Conservation (phyloP, 2,888 invertebrate genomes). For the Hedychridium roseum region DNA sequence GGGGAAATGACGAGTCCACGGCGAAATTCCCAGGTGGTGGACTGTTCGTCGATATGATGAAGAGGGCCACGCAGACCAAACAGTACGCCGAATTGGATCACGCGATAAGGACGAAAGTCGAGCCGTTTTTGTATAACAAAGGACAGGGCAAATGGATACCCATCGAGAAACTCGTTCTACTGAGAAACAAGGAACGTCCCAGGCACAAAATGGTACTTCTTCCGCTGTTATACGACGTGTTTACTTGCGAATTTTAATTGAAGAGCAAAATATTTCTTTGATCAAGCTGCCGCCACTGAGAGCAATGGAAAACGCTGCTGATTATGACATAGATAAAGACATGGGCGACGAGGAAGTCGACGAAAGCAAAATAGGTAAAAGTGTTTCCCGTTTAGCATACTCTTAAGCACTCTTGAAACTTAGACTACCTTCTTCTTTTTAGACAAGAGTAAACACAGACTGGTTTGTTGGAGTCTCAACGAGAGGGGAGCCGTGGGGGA, state of each 20-base stretch:
- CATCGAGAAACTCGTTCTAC: conserved; percentile 85
- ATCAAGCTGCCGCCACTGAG: conserved; percentile 80
- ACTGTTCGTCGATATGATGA: conserved; percentile 92
- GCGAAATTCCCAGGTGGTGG: conserved; percentile 76
- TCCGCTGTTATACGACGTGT: too few relatives aligned
- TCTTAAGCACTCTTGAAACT: too few relatives aligned
- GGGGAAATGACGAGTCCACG: neutral
- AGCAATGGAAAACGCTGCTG: conserved; percentile 84
- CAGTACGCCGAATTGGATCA: conserved; percentile 92
- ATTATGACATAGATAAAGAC: conserved; percentile 83
- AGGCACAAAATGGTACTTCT: conserved; percentile 80
- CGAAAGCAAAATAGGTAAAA: conserved; percentile 56
- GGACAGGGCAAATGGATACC: conserved; percentile 92
- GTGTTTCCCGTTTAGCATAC: too few relatives aligned
- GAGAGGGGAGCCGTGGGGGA: conserved; percentile 96
- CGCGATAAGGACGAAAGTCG: conserved; percentile 89
- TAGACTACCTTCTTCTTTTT: conserved; percentile 18
- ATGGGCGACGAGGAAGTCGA: conserved; percentile 66
- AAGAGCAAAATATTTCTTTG: too few relatives aligned
- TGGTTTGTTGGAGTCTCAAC: conserved; percentile 91
- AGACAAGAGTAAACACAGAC: conserved; percentile 71
- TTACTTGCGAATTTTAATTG: too few relatives aligned
- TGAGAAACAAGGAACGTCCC: conserved; percentile 85
- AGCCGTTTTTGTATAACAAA: conserved; percentile 91
- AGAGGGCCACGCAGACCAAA: conserved; percentile 87